These are phyloP conservation scores for Oopsacas minuta DNA, from an alignment of 37 sponge, comb jelly and placozoan species.

Conservation along the genomic window DNA sequence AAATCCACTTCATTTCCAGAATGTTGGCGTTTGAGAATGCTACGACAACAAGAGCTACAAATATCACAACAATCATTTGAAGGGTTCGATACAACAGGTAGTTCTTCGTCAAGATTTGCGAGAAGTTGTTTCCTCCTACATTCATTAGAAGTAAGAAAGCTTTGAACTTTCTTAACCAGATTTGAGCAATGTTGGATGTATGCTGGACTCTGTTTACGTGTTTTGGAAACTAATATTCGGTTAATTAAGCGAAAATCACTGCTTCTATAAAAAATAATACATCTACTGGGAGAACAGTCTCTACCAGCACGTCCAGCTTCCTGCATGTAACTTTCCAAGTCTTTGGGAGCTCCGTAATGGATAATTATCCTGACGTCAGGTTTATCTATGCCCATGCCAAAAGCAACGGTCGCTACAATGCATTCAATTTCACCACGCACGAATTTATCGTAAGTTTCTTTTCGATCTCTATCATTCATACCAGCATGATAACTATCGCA, in stretches of 20 bases:
- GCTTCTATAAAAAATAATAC: neutral
- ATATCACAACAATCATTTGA: neutral
- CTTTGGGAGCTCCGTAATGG: slow-evolving; percentile 21
- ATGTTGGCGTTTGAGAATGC: too few species aligned
- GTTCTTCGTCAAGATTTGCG: neutral
- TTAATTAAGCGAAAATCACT: neutral
- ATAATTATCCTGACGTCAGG: slow-evolving; percentile 20
- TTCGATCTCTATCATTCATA: neutral
- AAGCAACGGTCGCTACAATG: slow-evolving; percentile 24
- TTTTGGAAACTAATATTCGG: neutral
- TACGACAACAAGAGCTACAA: too few species aligned
- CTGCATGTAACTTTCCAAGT: slow-evolving; percentile 25
- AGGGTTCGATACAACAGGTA: neutral
- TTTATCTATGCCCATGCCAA: slow-evolving; percentile 28
- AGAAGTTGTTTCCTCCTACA: neutral
- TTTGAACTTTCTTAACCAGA: neutral
- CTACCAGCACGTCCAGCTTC: slow-evolving; percentile 31
- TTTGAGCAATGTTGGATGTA: neutral
- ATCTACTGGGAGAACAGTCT: neutral
- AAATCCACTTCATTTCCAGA: too few species aligned
- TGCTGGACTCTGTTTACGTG: neutral
- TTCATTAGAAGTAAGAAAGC: neutral
- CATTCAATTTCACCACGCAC: neutral
- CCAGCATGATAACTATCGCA: neutral
- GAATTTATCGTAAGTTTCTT: neutral